Evolutionary conservation across 2,113 vertebrate species (phyloP).

Genomic region (Orthochromis indermauri): DNA sequence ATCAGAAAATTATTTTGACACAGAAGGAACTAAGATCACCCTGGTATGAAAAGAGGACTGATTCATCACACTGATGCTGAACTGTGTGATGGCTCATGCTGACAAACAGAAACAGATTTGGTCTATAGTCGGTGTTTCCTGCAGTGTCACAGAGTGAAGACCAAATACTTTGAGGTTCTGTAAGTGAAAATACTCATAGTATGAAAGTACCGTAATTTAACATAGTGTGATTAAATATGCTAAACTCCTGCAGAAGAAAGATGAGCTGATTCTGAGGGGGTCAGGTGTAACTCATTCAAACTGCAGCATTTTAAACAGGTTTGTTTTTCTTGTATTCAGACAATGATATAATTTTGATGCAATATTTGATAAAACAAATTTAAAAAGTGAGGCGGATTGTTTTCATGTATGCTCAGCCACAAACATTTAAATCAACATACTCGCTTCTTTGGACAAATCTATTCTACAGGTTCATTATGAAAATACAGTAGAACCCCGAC

Average conservation of each 20-base stretch:
- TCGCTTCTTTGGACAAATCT: not conserved
- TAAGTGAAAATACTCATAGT: not conserved
- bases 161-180: not conserved
- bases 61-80: not conserved
- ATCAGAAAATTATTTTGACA: not conserved
- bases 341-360: not conserved
- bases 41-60: not conserved
- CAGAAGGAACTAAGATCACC: not conserved
- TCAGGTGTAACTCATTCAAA: not conserved
- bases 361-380: not conserved
- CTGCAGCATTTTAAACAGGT: not conserved
- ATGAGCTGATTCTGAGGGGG: not conserved
- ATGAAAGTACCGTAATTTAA: not conserved
- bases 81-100: not conserved
- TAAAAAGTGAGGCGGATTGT: not conserved
- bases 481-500: not conserved
- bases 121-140: not conserved
- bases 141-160: not conserved
- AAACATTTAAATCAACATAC: not conserved
- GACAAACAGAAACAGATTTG: not conserved
- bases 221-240: not conserved
- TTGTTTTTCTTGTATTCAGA: not conserved
- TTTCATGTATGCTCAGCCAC: not conserved
- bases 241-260: not conserved
- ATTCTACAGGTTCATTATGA: not conserved